These are phyloP conservation scores for Hylaeus anthracinus DNA, from an alignment of 1,140 invertebrate genomes.

Conservation along the genomic window DNA sequence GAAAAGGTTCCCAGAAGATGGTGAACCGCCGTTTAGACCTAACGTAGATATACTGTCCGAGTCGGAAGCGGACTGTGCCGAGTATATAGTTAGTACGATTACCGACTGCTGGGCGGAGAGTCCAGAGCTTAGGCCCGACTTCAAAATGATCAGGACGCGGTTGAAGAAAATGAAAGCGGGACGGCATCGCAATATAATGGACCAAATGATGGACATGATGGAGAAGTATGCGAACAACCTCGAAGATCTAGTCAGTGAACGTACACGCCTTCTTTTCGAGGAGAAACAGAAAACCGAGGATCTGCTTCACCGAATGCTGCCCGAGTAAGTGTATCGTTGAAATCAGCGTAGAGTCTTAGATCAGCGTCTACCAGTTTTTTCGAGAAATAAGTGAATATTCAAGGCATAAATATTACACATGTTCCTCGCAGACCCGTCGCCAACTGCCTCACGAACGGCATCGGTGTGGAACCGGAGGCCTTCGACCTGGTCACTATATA, in stretches of 20 bases:
- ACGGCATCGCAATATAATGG: slow-evolving; percentile 94
- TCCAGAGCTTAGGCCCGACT: slow-evolving; percentile 90
- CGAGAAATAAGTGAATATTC: too few relatives aligned
- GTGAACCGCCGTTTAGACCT: slow-evolving; percentile 88
- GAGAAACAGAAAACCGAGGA: slow-evolving; percentile 97
- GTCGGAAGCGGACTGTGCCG: slow-evolving; percentile 85
- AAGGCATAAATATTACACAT: slow-evolving; percentile 6
- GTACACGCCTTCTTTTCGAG: slow-evolving; percentile 92
- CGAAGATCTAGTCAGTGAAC: slow-evolving; percentile 94
- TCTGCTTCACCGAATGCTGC: slow-evolving; percentile 95
- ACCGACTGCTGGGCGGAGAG: slow-evolving; percentile 93
- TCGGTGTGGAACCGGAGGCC: slow-evolving; percentile 95
- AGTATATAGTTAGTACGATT: slow-evolving; percentile 89
- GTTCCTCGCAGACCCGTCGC: slow-evolving; percentile 87
- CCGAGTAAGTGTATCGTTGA: slow-evolving; percentile 84
- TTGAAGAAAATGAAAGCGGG: slow-evolving; percentile 94
- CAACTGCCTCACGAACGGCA: slow-evolving; percentile 91
- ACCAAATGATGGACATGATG: slow-evolving; percentile 98
- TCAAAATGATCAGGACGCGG: slow-evolving; percentile 87
- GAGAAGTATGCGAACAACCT: slow-evolving; percentile 97
- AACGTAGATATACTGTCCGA: slow-evolving; percentile 86
- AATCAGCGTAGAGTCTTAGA: too few relatives aligned
- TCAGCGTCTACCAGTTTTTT: too few relatives aligned
- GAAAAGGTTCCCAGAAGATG: slow-evolving; percentile 84
- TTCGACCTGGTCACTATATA: slow-evolving; percentile 98